Percentiles rank a stretch among this genome's conserved stretches.
phyloP scores from a whole-genome alignment of 2,113 vertebrate species.

The Mustela lutreola region DNA sequence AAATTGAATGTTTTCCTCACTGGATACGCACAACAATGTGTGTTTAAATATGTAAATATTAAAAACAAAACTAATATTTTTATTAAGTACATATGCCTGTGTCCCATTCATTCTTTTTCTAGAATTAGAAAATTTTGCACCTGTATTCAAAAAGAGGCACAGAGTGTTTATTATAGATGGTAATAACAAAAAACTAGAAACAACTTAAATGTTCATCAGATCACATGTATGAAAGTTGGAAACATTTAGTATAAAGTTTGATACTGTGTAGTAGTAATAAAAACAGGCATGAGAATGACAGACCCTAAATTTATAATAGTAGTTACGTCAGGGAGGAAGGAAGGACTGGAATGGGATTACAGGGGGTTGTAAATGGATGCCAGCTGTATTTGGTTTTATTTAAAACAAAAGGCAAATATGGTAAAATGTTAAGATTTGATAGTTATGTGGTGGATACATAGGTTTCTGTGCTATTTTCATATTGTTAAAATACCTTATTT shows the following conservation, averaged over 20 bases:
- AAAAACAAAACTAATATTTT: conserved; percentile 19
- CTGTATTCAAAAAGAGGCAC: neutral
- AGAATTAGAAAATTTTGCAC: neutral
- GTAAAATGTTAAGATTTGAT: neutral
- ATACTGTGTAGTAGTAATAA: neutral
- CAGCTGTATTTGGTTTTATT: neutral
- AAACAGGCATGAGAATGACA: neutral
- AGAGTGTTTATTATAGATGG: neutral
- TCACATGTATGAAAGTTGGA: neutral
- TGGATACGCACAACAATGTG: neutral
- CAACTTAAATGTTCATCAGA: neutral
- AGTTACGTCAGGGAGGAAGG: neutral
- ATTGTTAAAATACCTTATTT: neutral
- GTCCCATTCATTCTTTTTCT: neutral
- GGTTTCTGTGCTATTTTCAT: neutral
- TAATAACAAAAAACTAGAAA: conserved; percentile 1
- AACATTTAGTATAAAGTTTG: neutral
- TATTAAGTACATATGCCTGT: neutral
- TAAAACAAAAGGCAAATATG: neutral
- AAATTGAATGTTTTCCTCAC: neutral
- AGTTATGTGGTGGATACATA: neutral
- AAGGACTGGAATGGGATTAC: neutral
- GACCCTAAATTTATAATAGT: neutral
- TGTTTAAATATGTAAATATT: conserved; percentile 30
- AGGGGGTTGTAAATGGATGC: neutral